Evolutionary conservation across 2,888 invertebrate species (phyloP), one percentile per base, ranked within the genome.

Genomic region (Synergus umbraculus): DNA sequence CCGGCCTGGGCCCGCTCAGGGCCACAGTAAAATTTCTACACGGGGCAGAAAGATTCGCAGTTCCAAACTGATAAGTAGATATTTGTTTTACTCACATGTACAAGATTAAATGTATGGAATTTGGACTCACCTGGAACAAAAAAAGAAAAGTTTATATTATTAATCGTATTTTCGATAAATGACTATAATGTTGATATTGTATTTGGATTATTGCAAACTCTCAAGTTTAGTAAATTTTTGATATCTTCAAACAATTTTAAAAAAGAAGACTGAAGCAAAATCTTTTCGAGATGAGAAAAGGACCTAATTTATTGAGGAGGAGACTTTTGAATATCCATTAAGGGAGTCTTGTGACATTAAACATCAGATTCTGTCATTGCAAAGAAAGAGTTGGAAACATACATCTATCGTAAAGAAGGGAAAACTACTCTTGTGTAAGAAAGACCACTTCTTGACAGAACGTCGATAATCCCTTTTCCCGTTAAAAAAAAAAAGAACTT

Each of bases 391-490:
- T n/a, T 54, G 54, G 41, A 73, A 54, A 73, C 49, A 41, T 73
- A 73, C n/a, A 49, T 69, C 37, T 29, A 69, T 18, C 76, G 64
- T 10, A 78, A 77, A 80, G 73, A 79, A 58, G 83, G 73, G 22
- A 81, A 80, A 82, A 78, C 79, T 77, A 77, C 76, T 67, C 18
- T 54, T 12, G 81, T 80, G 60, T 77, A 65, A 78, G 79, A 82
- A 84, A 83, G 80, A 83, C 80, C 80, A 81, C 81, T 82, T 79
- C 77, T 81, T 83, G 85, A 86, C 82, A 85, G 54, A 18, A 73
- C 82, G 85, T 86, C 87, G 85, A 86, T 88, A 87, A 87, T 87
- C 84, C 83, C 83, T 84, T 87, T 86, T 82, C 83, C 81, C 86
- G 85, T 86, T 83, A 87, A 87, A 87, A 87, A 22, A 22, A 22